Conservation (phyloP, 2,888 invertebrate genomes). For the Teinopalpus imperialis region DNA sequence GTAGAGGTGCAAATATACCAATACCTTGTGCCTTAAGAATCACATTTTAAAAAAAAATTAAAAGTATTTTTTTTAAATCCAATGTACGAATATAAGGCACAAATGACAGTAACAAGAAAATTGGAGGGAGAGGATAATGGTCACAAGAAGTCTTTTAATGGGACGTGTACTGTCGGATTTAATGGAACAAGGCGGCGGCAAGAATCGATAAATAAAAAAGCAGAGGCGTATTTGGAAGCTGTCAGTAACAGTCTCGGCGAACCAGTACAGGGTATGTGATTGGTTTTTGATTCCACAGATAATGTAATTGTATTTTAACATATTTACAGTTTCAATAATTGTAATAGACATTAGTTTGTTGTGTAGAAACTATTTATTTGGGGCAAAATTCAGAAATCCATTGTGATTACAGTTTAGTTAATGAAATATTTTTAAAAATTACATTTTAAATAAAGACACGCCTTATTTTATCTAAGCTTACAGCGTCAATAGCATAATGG, state of each 20-base stretch:
- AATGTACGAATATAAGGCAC: slow-evolving; percentile 60
- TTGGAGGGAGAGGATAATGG: slow-evolving; percentile 59
- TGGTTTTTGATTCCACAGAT: too few species aligned
- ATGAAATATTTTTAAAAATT: too few species aligned
- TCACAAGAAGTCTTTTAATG: slow-evolving; percentile 54
- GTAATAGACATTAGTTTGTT: too few species aligned
- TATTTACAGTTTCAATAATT: too few species aligned
- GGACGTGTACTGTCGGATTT: slow-evolving; percentile 53
- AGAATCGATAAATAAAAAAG: slow-evolving; percentile 60
- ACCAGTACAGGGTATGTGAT: slow-evolving; percentile 42
- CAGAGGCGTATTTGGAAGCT: slow-evolving; percentile 66
- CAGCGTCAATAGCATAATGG: too few species aligned
- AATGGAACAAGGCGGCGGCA: slow-evolving; percentile 48
- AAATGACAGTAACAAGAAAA: slow-evolving; percentile 51
- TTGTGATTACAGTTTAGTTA: too few species aligned
- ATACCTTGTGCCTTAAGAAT: slow-evolving; percentile 29
- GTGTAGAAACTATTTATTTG: too few species aligned
- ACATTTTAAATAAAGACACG: too few species aligned
- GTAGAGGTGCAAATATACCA: slow-evolving; percentile 34
- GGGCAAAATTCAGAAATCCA: too few species aligned
- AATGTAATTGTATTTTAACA: too few species aligned
- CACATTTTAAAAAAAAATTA: slow-evolving; percentile 1
- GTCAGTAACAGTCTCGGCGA: slow-evolving; percentile 55
- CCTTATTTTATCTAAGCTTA: too few species aligned
- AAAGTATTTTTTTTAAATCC: slow-evolving; percentile 25